Evolutionary conservation across 2,113 vertebrate species (phyloP), one percentile per base, ranked within the genome.

Genomic region (Propithecus coquereli): DNA sequence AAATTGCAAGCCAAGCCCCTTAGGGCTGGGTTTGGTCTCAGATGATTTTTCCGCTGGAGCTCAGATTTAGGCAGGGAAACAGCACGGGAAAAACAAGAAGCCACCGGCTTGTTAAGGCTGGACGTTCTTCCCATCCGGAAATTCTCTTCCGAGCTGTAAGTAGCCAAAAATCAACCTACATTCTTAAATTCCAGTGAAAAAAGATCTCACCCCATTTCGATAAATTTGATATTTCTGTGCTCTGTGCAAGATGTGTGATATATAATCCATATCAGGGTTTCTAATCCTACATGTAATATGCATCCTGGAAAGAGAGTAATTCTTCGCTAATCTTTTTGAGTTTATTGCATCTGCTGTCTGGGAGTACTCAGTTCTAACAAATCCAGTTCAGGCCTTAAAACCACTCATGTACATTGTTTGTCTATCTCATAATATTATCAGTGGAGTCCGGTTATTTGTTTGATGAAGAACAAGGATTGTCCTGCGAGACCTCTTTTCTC

Each of bases 331-430:
- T 97, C 97, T 98, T 96, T 63, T 66, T 87, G 76, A 94, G 63
- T 96, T 97, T 97, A 94, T 87, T 96, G 95, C 95, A 94, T 95
- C 96, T 96, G 94, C 95, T 97, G 93, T 97, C 96, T 95, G 93
- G 77, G 76, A 96, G 83, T 94, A 80, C 80, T 94, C 71, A 32
- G 17, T 95, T 94, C 95, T 95, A 87, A 94, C 97, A 97, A 96
- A 97, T 96, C 96, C 97, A 96, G 54, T 76, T 76, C 92, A 94
- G 84, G 52, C 54, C 84, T 87, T 80, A 74, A 97, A 91, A 95
- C 94, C 50, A 13, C 79, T 66, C 94, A 18, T 14, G 16, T 63
- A 57, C 84, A 34, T 66, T 90, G 92, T 87, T 79, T 85, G 65
- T 90, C n/a, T 43, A n/a, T 76, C 79, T 77, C 34, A 5, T 82